These are phyloP conservation scores for Antennarius striatus DNA, from an alignment of 2,113 vertebrate genomes.

Conservation along the genomic window DNA sequence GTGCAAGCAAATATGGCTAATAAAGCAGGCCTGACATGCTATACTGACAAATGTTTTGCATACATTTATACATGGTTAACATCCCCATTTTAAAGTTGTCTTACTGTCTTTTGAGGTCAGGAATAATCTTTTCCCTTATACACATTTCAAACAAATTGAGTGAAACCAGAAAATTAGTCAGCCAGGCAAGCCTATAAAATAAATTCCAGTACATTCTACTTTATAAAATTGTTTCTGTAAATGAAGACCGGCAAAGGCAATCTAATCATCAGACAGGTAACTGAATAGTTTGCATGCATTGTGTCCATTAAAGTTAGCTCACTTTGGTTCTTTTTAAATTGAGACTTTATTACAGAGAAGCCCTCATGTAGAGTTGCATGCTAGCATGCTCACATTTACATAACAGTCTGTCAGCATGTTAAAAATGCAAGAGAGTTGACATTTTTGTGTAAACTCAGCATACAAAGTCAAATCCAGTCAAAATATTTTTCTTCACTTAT, in stretches of 20 bases:
- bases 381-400: too few relatives aligned
- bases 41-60: background rate
- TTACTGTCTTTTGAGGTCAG: background rate
- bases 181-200: background rate
- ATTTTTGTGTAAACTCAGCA: background rate
- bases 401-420: too few relatives aligned
- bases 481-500: background rate
- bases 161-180: background rate
- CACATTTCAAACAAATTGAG: conserved; percentile 4
- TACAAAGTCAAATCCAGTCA: background rate
- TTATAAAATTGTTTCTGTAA: background rate
- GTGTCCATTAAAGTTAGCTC: too few relatives aligned
- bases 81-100: background rate
- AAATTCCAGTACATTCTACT: background rate
- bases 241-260: conserved; percentile 3
- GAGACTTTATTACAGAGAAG: too few relatives aligned
- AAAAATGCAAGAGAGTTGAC: background rate
- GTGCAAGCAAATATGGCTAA: background rate
- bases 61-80: conserved; percentile 29
- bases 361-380: too few relatives aligned
- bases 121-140: background rate
- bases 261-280: background rate
- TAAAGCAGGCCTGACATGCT: background rate
- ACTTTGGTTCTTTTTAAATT: too few relatives aligned
- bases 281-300: too few relatives aligned